phyloP scores from a whole-genome alignment of 2,797 vertebrate genomes.

The Lepus townsendii region DNA sequence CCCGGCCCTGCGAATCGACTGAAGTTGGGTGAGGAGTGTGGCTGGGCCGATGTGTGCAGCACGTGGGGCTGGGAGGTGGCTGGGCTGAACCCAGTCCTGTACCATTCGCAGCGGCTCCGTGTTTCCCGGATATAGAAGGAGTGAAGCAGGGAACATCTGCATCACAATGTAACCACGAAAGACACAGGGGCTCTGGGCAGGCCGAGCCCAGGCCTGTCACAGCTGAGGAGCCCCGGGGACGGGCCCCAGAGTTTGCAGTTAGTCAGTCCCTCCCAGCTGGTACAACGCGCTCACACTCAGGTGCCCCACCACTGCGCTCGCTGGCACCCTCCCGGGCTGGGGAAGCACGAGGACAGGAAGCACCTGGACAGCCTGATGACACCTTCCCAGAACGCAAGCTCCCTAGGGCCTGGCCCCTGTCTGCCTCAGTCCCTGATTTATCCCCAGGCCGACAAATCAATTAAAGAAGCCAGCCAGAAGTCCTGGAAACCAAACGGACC shows the following conservation, averaged over 20 bases:
- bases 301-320: background rate
- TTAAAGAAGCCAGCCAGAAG: background rate
- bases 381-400: background rate
- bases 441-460: background rate
- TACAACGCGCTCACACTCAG: background rate
- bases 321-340: background rate
- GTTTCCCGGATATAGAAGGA: background rate
- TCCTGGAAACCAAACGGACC: background rate
- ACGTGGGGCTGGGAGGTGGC: background rate
- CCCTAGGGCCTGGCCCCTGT: background rate
- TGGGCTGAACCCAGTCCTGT: background rate
- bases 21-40: background rate
- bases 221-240: background rate
- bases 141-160: background rate
- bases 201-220: background rate
- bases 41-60: background rate
- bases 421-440: background rate
- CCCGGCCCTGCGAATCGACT: rapidly evolving
- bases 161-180: background rate
- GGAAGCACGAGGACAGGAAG: background rate
- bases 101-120: background rate
- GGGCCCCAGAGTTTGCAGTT: background rate
- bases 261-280: background rate
- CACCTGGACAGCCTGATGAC: background rate
- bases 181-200: background rate